A percentile compares a stretch with the other conserved stretches of the same genome.
Evolutionary conservation across 2,888 invertebrate genomes (phyloP).

Genomic region (Eupithecia insigniata): DNA sequence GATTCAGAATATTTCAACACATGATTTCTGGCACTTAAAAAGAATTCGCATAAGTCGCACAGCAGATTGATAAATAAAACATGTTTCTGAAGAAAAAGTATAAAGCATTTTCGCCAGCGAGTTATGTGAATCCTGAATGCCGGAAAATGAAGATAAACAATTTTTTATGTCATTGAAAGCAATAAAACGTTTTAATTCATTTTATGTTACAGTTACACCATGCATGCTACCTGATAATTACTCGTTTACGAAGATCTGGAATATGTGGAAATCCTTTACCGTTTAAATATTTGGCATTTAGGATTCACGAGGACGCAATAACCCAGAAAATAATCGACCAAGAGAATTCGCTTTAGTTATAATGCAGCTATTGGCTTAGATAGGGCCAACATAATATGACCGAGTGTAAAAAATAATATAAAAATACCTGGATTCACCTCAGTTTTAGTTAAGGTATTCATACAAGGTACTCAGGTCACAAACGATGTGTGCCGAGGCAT

Average conservation of each 20-base stretch:
- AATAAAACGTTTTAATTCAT: conserved; percentile 63
- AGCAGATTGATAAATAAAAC: conserved; percentile 51
- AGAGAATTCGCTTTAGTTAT: conserved; percentile 22
- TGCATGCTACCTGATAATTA: conserved; percentile 60
- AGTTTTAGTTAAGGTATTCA: conserved; percentile 23
- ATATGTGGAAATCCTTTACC: conserved; percentile 43
- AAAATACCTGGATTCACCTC: conserved; percentile 32
- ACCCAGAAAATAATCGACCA: conserved; percentile 45
- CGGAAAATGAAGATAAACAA: conserved; percentile 61
- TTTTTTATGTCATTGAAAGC: conserved; percentile 63
- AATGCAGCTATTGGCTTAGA: conserved; percentile 3
- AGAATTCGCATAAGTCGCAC: conserved; percentile 73
- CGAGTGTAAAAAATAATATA: background rate
- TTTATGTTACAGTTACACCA: conserved; percentile 50
- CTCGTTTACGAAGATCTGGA: conserved; percentile 57
- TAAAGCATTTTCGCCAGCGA: conserved; percentile 65
- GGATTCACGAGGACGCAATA: conserved; percentile 82
- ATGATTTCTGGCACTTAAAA: conserved; percentile 16
- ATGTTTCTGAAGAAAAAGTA: conserved; percentile 42
- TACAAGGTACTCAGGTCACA: conserved; percentile 57
- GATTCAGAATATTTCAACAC: background rate
- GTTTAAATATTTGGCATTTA: conserved; percentile 65
- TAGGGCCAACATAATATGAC: background rate
- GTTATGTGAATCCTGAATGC: conserved; percentile 82
- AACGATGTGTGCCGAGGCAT: conserved; percentile 59